These are phyloP conservation scores for Drosophila algonquin DNA, from an alignment of 2,888 invertebrate genomes.

Conservation along the genomic window DNA sequence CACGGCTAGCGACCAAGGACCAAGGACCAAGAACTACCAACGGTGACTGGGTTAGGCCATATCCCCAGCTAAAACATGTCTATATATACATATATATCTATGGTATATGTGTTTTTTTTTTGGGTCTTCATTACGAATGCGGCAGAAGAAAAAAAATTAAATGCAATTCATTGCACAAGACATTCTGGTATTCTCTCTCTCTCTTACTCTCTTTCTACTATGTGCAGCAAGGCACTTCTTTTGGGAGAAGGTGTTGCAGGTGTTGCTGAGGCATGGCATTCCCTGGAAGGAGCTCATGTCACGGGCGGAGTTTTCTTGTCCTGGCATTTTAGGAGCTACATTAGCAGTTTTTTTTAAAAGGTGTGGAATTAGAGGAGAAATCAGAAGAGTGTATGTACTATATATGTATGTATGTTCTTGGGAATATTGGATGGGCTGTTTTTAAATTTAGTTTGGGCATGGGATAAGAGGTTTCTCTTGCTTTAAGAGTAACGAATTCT, in stretches of 20 bases:
- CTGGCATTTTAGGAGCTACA: neutral
- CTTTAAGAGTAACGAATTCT: no score
- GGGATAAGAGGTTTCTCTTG: no score
- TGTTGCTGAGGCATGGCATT: neutral
- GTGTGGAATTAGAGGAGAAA: neutral
- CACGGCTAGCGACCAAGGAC: slow-evolving; percentile 2
- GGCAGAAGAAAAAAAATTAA: slow-evolving; percentile 39
- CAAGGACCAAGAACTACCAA: neutral
- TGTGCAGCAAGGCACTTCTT: neutral
- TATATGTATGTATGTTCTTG: no score
- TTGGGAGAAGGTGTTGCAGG: neutral
- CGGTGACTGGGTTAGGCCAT: slow-evolving; percentile 13
- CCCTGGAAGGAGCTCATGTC: neutral
- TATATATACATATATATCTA: slow-evolving; percentile 12
- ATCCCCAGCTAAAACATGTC: slow-evolving; percentile 10
- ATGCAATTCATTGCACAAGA: slow-evolving; percentile 67
- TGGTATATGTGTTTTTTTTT: slow-evolving; percentile 16
- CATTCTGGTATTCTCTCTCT: slow-evolving; percentile 1
- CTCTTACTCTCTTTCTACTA: neutral
- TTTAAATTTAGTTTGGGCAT: no score
- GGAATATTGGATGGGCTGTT: no score
- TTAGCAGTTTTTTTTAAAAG: neutral
- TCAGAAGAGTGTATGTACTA: no score
- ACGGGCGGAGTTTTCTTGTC: neutral
- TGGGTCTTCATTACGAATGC: slow-evolving; percentile 62